phyloP scores from a whole-genome alignment of 2,888 invertebrate genomes.

The Marronus borbonicus region DNA sequence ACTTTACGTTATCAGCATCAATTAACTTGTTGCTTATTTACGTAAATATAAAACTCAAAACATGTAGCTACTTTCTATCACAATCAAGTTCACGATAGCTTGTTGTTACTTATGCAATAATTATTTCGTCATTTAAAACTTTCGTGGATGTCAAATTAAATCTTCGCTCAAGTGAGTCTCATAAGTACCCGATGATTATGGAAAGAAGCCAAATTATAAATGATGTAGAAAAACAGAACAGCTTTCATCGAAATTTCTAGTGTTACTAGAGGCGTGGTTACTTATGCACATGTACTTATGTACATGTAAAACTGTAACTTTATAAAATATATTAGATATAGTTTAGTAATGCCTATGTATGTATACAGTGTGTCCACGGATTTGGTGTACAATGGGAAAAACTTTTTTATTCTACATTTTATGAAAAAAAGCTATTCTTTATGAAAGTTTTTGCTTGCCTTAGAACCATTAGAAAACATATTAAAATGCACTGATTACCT shows the following conservation, averaged over 20 bases:
- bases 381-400: no score
- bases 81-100: conserved; percentile 26
- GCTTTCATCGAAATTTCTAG: conserved; percentile 6
- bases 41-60: conserved; percentile 1
- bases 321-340: no score
- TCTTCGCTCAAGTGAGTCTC: conserved; percentile 30
- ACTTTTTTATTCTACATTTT: no score
- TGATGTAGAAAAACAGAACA: neutral
- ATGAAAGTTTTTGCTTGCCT: no score
- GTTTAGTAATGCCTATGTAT: no score
- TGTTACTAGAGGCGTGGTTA: no score
- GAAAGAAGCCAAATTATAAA: conserved; percentile 1
- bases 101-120: conserved; percentile 25
- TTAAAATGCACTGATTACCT: no score
- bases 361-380: no score
- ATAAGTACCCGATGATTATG: conserved; percentile 13
- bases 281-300: no score
- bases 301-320: no score
- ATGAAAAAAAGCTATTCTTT: no score
- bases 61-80: conserved; percentile 3
- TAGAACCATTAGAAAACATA: no score
- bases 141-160: conserved; percentile 16
- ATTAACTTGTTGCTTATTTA: neutral
- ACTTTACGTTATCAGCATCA: neutral
- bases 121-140: conserved; percentile 36